A percentile compares a stretch with the other conserved stretches of the same genome.
Conservation (phyloP, 2,797 vertebrate genomes). For the Lithobates sylvaticus region DNA sequence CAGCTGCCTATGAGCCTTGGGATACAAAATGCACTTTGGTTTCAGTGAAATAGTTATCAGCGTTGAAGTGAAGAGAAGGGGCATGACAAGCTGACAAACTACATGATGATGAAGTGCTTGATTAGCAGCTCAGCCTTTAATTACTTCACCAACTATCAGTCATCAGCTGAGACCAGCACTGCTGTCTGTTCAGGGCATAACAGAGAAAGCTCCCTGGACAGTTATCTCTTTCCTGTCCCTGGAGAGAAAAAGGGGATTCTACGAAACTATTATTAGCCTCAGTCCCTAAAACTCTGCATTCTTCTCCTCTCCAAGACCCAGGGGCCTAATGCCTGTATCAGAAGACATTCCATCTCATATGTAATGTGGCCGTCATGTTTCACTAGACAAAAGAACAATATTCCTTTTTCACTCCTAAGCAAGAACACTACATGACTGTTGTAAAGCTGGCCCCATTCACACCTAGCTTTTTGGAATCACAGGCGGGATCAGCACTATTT, state of each 20-base stretch:
- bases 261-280: constrained; percentile 38
- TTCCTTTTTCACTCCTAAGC: no score
- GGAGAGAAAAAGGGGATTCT: constrained; percentile 4
- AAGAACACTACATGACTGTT: no score
- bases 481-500: no score
- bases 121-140: neutral
- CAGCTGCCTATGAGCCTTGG: neutral
- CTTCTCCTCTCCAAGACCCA: neutral
- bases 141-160: neutral
- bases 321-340: no score
- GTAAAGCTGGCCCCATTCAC: no score
- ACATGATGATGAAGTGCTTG: neutral
- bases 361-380: neutral
- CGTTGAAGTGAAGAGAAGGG: neutral
- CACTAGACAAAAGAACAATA: neutral
- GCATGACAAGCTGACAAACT: neutral
- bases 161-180: neutral
- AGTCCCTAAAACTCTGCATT: constrained; percentile 13
- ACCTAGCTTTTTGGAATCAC: no score
- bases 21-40: neutral
- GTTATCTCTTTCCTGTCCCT: constrained; percentile 1
- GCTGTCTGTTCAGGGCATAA: no score
- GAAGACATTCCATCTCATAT: no score
- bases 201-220: neutral
- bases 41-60: neutral